Base-by-base conservation (phyloP, 2,888 invertebrate genomes). In the Tryphoninae sp. region DNA sequence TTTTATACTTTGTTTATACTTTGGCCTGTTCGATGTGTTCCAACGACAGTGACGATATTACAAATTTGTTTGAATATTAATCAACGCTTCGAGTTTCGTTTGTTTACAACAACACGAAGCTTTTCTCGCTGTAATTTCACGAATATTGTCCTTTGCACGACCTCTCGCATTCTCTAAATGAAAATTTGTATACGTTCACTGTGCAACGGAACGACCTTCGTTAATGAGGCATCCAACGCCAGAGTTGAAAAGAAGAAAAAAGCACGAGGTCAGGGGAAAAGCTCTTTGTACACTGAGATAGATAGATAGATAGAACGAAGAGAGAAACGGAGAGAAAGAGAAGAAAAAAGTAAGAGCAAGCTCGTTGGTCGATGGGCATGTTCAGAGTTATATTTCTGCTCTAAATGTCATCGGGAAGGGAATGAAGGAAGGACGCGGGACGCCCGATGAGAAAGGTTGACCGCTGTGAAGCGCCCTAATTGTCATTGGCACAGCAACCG, bases 391-490 rank as follows among this genome's bases (percentile, higher is more conserved):
- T 80, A 83, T 83, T 86, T 87, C 84, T 85, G 86, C 87, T 86
- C 87, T 81, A 86, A 84, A 87, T 85, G 85, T 67, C 87, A 83
- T 26, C 72, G 76, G 33, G 33, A 78, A 72, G 75, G 75, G 77
- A 83, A 79, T 79, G 82, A 79, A 84, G 82, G 84, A 75, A 79
- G 77, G 84, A 84, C 68, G 84, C 78, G 84, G 83, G 33, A 87
- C 83, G 83, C 83, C 80, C 81, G 81, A 78, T 80, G 82, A 78
- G 77, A 76, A 83, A 83, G 82, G 77, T 83, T 85, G 84, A 74
- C 82, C 84, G 86, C 84, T 87, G 84, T 86, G 87, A 88, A 87
- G 86, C 86, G 87, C 82, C 83, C 83, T 88, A 86, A 88, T 88
- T 86, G 87, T 81, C 84, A 84, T 68, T 68, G 76, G 49, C 49